Conservation (phyloP, 2,797 vertebrate genomes). For the Premnoplex brunnescens region DNA sequence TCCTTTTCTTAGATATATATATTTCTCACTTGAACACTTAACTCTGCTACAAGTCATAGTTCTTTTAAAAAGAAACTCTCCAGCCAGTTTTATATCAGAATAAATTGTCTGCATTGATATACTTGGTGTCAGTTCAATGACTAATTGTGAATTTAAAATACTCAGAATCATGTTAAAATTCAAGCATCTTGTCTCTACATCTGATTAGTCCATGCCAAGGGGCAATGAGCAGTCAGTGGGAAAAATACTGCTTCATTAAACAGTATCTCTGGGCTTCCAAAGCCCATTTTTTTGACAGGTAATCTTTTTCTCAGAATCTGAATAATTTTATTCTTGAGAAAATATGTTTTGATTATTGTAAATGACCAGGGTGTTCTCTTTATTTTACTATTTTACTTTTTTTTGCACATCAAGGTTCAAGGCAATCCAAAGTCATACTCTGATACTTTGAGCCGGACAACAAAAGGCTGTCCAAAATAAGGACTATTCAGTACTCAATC, state of each 20-base stretch:
- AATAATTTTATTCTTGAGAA: background rate
- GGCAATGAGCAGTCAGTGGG: background rate
- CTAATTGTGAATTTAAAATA: conserved; percentile 48
- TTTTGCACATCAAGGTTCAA: background rate
- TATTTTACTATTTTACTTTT: background rate
- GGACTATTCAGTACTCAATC: background rate
- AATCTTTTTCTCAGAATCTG: background rate
- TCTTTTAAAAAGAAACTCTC: background rate
- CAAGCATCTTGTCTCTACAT: conserved; percentile 1
- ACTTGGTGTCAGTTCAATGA: conserved; percentile 10
- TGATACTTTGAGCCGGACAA: background rate
- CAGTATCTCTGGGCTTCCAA: background rate
- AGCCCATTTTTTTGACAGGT: background rate
- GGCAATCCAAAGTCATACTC: background rate
- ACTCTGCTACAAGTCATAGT: background rate
- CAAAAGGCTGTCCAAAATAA: background rate
- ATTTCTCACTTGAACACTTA: background rate
- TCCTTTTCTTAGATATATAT: background rate
- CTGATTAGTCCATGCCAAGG: conserved; percentile 9
- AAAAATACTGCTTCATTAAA: conserved; percentile 42
- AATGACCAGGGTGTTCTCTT: background rate
- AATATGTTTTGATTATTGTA: background rate
- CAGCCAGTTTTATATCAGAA: conserved; percentile 6
- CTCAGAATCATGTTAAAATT: conserved; percentile 29
- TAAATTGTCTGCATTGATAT: conserved; percentile 11